Evolutionary conservation across 2,113 vertebrate genomes (phyloP), one percentile per base, ranked within the genome.

Genomic region (Tenebrosternarchus preto): DNA sequence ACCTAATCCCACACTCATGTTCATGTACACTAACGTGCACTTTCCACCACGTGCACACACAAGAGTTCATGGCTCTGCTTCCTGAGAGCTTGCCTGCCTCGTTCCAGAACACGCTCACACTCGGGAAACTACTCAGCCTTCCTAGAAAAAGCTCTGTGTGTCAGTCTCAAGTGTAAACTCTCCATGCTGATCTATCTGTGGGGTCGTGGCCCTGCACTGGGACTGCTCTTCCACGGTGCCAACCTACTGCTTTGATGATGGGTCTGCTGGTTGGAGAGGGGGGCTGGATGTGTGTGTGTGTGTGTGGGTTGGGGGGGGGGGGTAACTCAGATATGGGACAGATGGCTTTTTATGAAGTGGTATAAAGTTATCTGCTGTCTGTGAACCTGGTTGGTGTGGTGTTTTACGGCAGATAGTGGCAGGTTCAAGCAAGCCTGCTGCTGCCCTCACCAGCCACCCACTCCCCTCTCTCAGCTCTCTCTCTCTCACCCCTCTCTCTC

Each of bases 341-440:
- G 82, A 81, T 82, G 80, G 76, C 81, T 78, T 82, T 85, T 83
- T 88, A 80, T 88, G 86, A 87, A 89, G 86, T 88, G 83, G 82
- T 69, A 64, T 80, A 46, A 84, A 84, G 83, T 86, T 86, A 86
- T 89, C 88, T 85, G 83, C 75, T 61, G 79, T 85, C 46, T 82
- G 81, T 77, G 73, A 76, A 81, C 72, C 77, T 78, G 84, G 76
- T 90, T 0, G 87, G 88, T 89, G 88, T 91, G 90, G 92, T 94
- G 94, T 95, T 95, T 95, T 94, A 93, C 84, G 89, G 87, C 86
- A 88, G 89, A 94, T 95, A 96, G 94, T 93, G 83, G 80, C 91
- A 87, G 1, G 12, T 89, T 82, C 92, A 91, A 46, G 82, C 61
- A n/a, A 88, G 92, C 82, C 89, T 95, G 95, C 95, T 94, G 93